Evolutionary conservation across 53 echinoderm and acorn worm genomes (phyloP).

Genomic region (Holothuria scabra): DNA sequence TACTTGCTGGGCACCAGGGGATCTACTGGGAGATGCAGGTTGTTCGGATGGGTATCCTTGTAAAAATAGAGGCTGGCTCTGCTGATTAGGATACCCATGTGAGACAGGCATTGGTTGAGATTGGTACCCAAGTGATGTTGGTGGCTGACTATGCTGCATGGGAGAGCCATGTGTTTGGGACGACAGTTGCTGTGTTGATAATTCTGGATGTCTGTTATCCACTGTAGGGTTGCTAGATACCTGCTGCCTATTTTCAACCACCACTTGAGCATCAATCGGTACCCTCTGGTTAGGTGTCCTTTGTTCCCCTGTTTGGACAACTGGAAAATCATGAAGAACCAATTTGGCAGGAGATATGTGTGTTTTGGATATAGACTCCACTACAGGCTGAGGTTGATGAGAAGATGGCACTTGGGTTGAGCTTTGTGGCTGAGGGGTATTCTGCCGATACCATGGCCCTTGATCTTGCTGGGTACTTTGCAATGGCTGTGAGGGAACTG

Average conservation of each 20-base stretch:
- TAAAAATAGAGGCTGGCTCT: neutral
- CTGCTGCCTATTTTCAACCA: conserved; percentile 41
- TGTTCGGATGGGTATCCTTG: neutral
- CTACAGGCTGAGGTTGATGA: conserved; percentile 6
- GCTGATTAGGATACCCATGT: neutral
- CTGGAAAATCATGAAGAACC: conserved; percentile 23
- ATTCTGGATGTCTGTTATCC: neutral
- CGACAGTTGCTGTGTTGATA: neutral
- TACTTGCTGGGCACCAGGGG: conserved; percentile 8
- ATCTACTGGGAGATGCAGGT: neutral
- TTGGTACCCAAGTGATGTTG: neutral
- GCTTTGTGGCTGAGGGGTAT: neutral
- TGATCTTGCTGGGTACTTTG: neutral
- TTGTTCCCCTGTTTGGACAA: neutral
- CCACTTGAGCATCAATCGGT: conserved; percentile 62
- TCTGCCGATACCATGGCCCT: neutral
- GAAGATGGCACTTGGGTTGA: neutral
- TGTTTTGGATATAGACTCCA: conserved; percentile 60
- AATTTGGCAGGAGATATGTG: conserved; percentile 57
- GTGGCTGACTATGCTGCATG: neutral
- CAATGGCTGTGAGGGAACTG: neutral
- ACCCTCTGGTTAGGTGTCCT: neutral
- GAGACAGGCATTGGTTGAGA: neutral
- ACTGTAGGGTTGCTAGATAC: neutral
- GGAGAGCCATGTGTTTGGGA: neutral